phyloP scores from a whole-genome alignment of 2,888 invertebrate genomes.

The Catocala sponsa region DNA sequence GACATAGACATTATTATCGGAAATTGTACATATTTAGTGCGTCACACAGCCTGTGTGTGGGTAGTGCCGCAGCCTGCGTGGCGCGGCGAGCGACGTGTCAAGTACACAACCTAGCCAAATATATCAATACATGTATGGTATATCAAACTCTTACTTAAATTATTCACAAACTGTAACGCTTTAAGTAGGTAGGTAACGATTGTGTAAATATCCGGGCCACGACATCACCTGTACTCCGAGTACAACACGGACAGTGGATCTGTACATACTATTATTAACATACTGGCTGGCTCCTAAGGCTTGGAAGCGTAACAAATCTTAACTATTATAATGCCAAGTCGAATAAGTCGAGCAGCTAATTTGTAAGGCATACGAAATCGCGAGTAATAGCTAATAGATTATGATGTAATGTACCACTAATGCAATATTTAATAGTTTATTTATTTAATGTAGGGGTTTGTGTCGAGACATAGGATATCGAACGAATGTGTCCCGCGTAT shows the following conservation, averaged over 20 bases:
- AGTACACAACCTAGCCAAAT: constrained; percentile 38
- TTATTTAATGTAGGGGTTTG: constrained; percentile 33
- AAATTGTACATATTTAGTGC: constrained; percentile 20
- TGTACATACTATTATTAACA: background rate
- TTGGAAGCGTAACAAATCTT: background rate
- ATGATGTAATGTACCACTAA: constrained; percentile 31
- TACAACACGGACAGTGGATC: background rate
- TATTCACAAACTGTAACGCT: constrained; percentile 61
- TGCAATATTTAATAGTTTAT: constrained; percentile 48
- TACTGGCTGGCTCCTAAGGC: constrained; percentile 1
- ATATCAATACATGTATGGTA: constrained; percentile 35
- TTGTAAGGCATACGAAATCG: background rate
- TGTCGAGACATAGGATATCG: constrained; percentile 11
- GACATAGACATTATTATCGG: constrained; percentile 11
- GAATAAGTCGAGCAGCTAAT: constrained; percentile 8
- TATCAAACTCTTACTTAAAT: constrained; percentile 27
- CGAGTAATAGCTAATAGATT: constrained; percentile 19
- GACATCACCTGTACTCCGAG: constrained; percentile 12
- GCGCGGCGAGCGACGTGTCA: constrained; percentile 10
- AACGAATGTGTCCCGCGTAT: background rate
- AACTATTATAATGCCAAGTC: background rate
- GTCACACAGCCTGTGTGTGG: constrained; percentile 14
- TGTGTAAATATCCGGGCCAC: constrained; percentile 39
- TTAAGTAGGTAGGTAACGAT: constrained; percentile 53
- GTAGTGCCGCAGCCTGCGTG: constrained; percentile 7